phyloP scores from a whole-genome alignment of 2,888 invertebrate genomes.

The Tuta absoluta region DNA sequence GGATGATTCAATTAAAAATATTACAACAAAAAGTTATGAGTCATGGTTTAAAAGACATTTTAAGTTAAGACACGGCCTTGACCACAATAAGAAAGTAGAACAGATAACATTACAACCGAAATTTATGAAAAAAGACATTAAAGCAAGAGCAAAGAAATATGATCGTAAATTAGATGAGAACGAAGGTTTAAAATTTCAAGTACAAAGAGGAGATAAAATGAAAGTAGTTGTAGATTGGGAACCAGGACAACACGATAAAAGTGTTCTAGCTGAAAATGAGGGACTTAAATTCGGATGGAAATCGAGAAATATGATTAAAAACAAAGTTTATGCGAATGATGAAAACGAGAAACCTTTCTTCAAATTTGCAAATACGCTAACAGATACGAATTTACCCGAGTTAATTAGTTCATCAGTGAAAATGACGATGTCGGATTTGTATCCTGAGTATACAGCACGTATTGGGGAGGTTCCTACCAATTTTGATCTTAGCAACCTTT shows the following conservation, averaged over 20 bases:
- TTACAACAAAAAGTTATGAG: constrained; percentile 63
- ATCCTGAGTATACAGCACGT: neutral
- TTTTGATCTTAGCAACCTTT: neutral
- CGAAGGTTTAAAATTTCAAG: constrained; percentile 52
- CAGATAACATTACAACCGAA: too few relatives aligned
- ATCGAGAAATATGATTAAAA: neutral
- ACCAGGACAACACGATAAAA: neutral
- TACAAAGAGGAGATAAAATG: neutral
- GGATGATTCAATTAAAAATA: constrained; percentile 58
- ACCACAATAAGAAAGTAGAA: constrained; percentile 58
- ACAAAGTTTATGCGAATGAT: too few relatives aligned
- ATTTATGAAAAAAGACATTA: too few relatives aligned
- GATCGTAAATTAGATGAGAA: constrained; percentile 38
- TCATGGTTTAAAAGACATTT: constrained; percentile 71
- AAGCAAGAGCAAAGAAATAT: too few relatives aligned
- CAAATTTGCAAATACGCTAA: neutral
- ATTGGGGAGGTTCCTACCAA: neutral
- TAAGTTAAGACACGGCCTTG: constrained; percentile 57
- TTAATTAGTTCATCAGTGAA: neutral
- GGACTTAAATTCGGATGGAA: neutral
- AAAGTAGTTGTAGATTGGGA: neutral
- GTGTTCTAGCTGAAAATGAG: neutral
- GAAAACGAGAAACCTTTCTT: neutral
- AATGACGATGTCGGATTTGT: neutral
- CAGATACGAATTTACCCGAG: neutral